These are phyloP conservation scores for Triplophysa siluroides DNA, from an alignment of 2,113 vertebrate genomes.

Conservation along the genomic window DNA sequence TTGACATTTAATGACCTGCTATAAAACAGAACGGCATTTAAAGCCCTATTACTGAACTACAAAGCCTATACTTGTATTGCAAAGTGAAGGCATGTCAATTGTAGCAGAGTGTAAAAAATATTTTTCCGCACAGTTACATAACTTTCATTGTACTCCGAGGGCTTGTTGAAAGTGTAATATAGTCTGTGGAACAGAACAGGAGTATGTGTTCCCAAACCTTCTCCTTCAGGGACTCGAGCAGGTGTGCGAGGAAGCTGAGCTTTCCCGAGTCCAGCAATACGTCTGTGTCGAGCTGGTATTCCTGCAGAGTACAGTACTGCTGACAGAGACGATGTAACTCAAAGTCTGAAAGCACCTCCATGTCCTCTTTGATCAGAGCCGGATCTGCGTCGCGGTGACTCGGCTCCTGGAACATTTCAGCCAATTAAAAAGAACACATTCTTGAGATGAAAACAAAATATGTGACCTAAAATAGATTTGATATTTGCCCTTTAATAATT, in stretches of 20 bases:
- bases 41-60: too few relatives aligned
- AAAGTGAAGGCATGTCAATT: constrained; percentile 1
- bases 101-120: background rate
- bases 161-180: constrained; percentile 12
- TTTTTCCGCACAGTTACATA: constrained; percentile 7
- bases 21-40: too few relatives aligned
- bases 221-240: constrained; percentile 84
- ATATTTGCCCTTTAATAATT: too few relatives aligned
- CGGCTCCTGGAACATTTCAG: constrained; percentile 78
- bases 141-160: background rate
- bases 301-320: constrained; percentile 80
- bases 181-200: background rate
- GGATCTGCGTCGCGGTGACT: constrained; percentile 90
- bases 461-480: too few relatives aligned
- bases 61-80: background rate
- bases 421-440: background rate
- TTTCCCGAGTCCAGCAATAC: constrained; percentile 93
- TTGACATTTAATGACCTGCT: too few relatives aligned
- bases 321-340: constrained; percentile 90
- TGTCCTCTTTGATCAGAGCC: constrained; percentile 92
- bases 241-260: constrained; percentile 78
- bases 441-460: background rate
- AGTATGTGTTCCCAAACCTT: constrained; percentile 71
- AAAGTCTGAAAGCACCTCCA: constrained; percentile 97
- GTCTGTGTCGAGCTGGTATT: constrained; percentile 81